A percentile compares a stretch with the other conserved stretches of the same genome.
Conservation (phyloP, 2,888 invertebrate genomes). For the Ormyrus pomaceus region DNA sequence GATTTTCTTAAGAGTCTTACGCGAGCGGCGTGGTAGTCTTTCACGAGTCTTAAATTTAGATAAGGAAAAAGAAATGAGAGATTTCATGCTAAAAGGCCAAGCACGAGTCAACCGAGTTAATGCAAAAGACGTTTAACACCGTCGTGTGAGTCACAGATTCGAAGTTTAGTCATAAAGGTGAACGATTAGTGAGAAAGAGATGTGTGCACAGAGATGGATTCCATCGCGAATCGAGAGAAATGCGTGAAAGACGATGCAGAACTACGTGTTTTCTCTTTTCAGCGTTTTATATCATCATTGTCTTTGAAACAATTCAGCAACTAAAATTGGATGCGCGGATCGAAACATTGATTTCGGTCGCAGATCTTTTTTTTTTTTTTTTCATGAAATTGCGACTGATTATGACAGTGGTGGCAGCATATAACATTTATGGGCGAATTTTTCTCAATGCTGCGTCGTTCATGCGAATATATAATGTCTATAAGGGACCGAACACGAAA, state of each 20-base stretch:
- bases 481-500: not conserved
- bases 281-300: not conserved
- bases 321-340: not conserved
- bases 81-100: slow-evolving; percentile 71
- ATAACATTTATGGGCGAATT: slow-evolving; percentile 55
- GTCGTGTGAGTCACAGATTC: slow-evolving; percentile 1
- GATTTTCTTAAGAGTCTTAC: not conserved
- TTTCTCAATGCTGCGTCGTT: slow-evolving; percentile 54
- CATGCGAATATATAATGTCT: slow-evolving; percentile 41
- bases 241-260: slow-evolving; percentile 56
- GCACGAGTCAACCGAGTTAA: slow-evolving; percentile 61
- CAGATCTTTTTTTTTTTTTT: not conserved
- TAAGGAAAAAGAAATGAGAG: slow-evolving; percentile 28
- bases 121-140: slow-evolving; percentile 52
- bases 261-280: slow-evolving; percentile 12
- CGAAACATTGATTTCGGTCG: slow-evolving; percentile 7
- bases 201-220: slow-evolving; percentile 20
- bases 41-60: not conserved
- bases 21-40: not conserved
- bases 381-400: slow-evolving; percentile 19
- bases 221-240: slow-evolving; percentile 22
- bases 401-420: slow-evolving; percentile 62
- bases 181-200: not conserved
- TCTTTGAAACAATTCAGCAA: not conserved
- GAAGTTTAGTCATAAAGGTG: not conserved